Evolutionary conservation across 2,797 vertebrate species (phyloP).

Genomic region (Mionectes olivaceus): DNA sequence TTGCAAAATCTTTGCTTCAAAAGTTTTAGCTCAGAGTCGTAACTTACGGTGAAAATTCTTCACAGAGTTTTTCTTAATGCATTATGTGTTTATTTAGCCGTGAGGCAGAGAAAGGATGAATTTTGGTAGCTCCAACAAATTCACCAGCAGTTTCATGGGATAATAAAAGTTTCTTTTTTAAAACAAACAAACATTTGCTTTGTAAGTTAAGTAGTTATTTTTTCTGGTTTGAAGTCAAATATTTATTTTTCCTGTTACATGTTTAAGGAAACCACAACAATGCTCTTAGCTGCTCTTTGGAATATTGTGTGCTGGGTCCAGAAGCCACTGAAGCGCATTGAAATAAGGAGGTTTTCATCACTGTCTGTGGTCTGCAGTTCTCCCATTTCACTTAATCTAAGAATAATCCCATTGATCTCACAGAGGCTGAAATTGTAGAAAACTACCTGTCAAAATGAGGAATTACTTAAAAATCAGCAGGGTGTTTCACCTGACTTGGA

Average conservation of each 20-base stretch:
- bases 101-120: neutral
- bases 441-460: neutral
- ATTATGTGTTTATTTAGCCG: neutral
- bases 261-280: neutral
- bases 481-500: neutral
- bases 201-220: neutral
- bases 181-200: neutral
- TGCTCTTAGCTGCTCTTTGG: neutral
- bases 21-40: neutral
- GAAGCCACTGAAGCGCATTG: neutral
- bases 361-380: neutral
- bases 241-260: neutral
- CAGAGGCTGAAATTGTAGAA: neutral
- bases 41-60: neutral
- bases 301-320: neutral
- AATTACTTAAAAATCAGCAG: neutral
- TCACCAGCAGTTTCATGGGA: neutral
- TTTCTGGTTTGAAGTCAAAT: neutral
- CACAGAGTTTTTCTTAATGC: neutral
- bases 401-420: neutral
- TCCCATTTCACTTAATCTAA: neutral
- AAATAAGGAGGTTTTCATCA: neutral
- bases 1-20: neutral
- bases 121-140: neutral
- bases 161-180: neutral